These are phyloP conservation scores for Ceuthmochares aereus DNA, from an alignment of 2,113 vertebrate species.

Conservation along the genomic window DNA sequence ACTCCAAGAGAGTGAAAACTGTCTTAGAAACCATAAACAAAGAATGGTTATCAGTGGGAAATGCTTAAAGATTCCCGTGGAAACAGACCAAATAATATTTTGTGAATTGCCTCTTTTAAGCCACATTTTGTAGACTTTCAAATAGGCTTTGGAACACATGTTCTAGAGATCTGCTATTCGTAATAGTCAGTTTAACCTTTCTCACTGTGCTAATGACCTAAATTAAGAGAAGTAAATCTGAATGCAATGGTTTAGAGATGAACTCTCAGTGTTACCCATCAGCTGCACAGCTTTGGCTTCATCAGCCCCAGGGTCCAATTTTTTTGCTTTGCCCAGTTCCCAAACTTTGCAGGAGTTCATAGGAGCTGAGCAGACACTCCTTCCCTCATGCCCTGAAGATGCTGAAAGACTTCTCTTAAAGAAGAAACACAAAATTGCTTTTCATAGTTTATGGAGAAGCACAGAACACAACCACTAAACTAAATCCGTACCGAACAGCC, in stretches of 20 bases:
- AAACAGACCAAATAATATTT: constrained; percentile 65
- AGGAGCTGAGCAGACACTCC: not conserved
- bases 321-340: not conserved
- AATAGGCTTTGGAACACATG: not conserved
- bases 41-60: constrained; percentile 51
- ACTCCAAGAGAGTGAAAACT: constrained; percentile 40
- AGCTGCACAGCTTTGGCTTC: not conserved
- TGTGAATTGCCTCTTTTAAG: constrained; percentile 33
- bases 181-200: constrained; percentile 36
- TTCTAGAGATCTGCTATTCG: constrained; percentile 11
- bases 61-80: constrained; percentile 47
- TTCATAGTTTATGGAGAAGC: fast-evolving
- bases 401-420: not conserved
- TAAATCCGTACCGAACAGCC: not conserved
- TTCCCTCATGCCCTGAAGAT: not conserved
- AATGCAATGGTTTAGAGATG: not conserved
- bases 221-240: constrained; percentile 29
- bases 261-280: not conserved
- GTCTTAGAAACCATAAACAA: constrained; percentile 61
- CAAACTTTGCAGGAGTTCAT: not conserved
- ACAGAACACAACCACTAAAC: not conserved
- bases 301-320: not conserved
- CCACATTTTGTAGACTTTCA: constrained; percentile 19
- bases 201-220: constrained; percentile 8
- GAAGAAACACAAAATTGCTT: not conserved